Conservation (phyloP, 1,140 invertebrate species). For the Bombus superbus region DNA sequence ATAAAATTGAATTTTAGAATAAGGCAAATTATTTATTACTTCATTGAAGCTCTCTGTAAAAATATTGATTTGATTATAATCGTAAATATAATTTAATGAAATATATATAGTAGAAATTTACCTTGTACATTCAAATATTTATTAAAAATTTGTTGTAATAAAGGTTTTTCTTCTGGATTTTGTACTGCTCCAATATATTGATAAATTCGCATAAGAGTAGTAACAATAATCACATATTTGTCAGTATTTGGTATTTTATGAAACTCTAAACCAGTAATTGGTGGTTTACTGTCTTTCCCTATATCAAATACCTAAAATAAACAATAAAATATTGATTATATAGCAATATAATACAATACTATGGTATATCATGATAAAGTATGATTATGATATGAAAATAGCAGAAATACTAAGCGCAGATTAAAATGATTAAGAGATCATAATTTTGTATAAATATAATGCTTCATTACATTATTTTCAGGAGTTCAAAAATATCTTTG, state of each 20-base stretch:
- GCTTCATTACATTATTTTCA: not conserved
- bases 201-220: conserved; percentile 92
- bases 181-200: conserved; percentile 91
- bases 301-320: conserved; percentile 91
- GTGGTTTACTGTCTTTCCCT: conserved; percentile 87
- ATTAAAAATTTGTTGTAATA: conserved; percentile 92
- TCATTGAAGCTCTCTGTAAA: conserved; percentile 87
- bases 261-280: conserved; percentile 94
- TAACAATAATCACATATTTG: conserved; percentile 91
- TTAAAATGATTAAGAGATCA: not conserved
- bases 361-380: not conserved
- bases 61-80: conserved; percentile 21
- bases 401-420: conserved; percentile 24
- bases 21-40: conserved; percentile 89
- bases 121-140: conserved; percentile 90
- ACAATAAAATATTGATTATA: conserved; percentile 1
- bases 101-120: conserved; percentile 68
- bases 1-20: conserved; percentile 92
- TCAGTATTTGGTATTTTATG: conserved; percentile 88
- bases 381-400: conserved; percentile 13
- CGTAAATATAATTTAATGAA: not conserved
- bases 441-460: not conserved
- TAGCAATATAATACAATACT: conserved; percentile 4
- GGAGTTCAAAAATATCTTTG: not conserved
- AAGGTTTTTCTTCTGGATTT: conserved; percentile 89